Evolutionary conservation across 2,797 vertebrate genomes (phyloP), one percentile per base, ranked within the genome.

Genomic region (Chaenodraco wilsoni): DNA sequence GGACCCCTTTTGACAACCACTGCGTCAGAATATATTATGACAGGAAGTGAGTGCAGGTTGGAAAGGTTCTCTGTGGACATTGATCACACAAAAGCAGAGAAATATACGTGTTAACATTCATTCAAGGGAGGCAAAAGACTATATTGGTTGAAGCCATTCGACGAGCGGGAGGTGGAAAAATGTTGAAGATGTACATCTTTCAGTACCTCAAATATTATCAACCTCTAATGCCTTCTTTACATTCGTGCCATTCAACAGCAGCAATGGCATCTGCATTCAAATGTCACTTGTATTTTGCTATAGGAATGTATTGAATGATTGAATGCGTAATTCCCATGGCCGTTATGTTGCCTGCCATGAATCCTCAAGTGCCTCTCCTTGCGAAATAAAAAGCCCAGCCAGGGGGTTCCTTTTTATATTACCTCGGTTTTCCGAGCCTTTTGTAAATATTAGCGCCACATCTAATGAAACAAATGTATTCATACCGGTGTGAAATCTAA

Each of bases 381-480:
- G 41, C 5, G 21, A 5, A 23, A 51, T 1, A 37, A 37, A 48
- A 33, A 60, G 14, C 19, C 44, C 37, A 40, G 31, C 2, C 68
- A 45, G 40, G 45, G 48, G 4, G 52, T 57, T 56, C 2, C 52
- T 74, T 15, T 27, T 58, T 61, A 43, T 60, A 56, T 56, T 58
- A 51, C 31, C 3, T 5, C 1, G n/a, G 57, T n/a, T n/a, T n/a
- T n/a, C n/a, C n/a, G 69, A 78, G 63, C 50, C 65, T 78, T 84
- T 78, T 14, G 60, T 49, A 72, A 84, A 83, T 66, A 72, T 69
- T 61, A 70, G 52, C 15, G 12, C 33, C 19, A 3, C 14, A 58
- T 2, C 48, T 79, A 84, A 87, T 82, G 72, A 80, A 80, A 62
- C 59, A 67, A 69, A 74, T 77, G 0, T 78, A 74, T 84, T 89